Evolutionary conservation across 2,113 vertebrate genomes (phyloP).

Genomic region (Lota lota): DNA sequence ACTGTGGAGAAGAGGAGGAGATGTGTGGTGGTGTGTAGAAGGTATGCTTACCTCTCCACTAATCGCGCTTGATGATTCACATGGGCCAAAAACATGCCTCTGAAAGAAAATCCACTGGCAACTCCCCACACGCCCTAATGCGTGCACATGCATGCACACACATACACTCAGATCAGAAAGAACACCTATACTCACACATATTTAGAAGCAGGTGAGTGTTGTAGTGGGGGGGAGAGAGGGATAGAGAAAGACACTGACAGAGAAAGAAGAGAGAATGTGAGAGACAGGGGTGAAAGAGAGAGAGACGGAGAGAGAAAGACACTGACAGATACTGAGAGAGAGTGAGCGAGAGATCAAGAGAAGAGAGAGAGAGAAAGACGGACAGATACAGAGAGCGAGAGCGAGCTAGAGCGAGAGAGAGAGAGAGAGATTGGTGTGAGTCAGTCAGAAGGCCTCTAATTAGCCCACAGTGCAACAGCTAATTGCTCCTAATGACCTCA

Average conservation of each 20-base stretch:
- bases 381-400: neutral
- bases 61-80: slow-evolving; percentile 75
- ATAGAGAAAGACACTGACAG: neutral
- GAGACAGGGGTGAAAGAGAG: neutral
- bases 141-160: neutral
- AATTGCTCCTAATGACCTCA: slow-evolving; percentile 61
- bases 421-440: slow-evolving; percentile 36
- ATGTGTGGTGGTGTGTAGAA: slow-evolving; percentile 30
- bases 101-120: slow-evolving; percentile 71
- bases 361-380: neutral
- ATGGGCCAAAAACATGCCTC: slow-evolving; percentile 67
- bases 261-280: neutral
- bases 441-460: slow-evolving; percentile 55
- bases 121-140: slow-evolving; percentile 34
- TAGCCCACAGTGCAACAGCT: slow-evolving; percentile 41
- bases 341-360: neutral
- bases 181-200: slow-evolving; percentile 8
- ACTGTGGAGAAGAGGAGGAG: slow-evolving; percentile 2
- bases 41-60: slow-evolving; percentile 42
- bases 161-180: neutral
- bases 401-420: neutral
- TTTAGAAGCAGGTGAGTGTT: neutral
- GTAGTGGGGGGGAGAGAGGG: neutral
- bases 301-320: slow-evolving; percentile 3
- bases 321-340: slow-evolving; percentile 7